A percentile compares a stretch with the other conserved stretches of the same genome.
Conservation (phyloP, 37 sponge, comb jelly and placozoan species). For the Amphimedon queenslandica region DNA sequence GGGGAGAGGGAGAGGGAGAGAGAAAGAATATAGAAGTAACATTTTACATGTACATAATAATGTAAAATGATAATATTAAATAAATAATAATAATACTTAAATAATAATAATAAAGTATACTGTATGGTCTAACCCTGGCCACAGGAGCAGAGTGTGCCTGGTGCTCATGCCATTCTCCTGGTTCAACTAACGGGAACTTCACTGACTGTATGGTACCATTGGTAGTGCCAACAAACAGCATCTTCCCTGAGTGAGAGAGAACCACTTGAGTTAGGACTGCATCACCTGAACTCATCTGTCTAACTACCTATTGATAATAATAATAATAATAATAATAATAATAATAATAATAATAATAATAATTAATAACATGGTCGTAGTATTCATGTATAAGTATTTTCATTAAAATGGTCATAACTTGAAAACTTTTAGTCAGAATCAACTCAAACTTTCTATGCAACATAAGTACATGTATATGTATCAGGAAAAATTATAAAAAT, state of each 20-base stretch:
- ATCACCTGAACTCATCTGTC: conserved; percentile 73
- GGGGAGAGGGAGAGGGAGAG: background rate
- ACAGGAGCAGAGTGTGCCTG: conserved; percentile 76
- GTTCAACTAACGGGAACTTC: conserved; percentile 87
- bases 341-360: too few relatives aligned
- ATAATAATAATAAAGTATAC: background rate
- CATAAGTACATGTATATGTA: too few relatives aligned
- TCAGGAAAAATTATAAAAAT: too few relatives aligned
- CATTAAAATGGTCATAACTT: too few relatives aligned
- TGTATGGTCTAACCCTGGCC: conserved; percentile 67
- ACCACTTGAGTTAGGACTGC: conserved; percentile 78
- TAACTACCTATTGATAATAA: conserved; percentile 47
- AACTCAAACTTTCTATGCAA: too few relatives aligned
- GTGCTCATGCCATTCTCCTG: conserved; percentile 84
- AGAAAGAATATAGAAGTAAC: background rate
- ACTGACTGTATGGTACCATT: conserved; percentile 75
- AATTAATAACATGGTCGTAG: too few relatives aligned
- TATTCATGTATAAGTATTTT: too few relatives aligned
- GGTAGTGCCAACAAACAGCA: conserved; percentile 91
- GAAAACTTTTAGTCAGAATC: too few relatives aligned
- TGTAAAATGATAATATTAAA: background rate
- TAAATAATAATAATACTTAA: background rate
- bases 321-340: too few relatives aligned
- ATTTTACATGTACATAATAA: background rate
- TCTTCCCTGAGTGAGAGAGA: conserved; percentile 85